phyloP scores from a whole-genome alignment of 1,140 invertebrate species.

The Anoplophora glabripennis region DNA sequence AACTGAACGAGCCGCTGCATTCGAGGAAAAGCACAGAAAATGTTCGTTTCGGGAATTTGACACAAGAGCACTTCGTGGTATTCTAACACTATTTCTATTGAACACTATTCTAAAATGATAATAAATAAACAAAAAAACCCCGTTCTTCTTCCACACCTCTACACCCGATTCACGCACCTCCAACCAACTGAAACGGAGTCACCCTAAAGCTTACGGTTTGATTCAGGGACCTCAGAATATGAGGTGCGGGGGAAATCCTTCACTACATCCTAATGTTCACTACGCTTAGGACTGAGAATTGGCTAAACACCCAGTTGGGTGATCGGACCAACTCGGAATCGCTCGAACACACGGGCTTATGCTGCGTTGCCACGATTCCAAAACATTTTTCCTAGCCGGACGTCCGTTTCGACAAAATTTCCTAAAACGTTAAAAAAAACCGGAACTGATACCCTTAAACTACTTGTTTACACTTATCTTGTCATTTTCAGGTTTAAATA shows the following conservation, averaged over 20 bases:
- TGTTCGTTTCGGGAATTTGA: too few species aligned
- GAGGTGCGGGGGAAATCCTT: slow-evolving; percentile 19
- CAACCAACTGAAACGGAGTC: slow-evolving; percentile 36
- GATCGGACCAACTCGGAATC: slow-evolving; percentile 15
- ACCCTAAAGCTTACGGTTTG: slow-evolving; percentile 31
- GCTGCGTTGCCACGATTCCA: too few species aligned
- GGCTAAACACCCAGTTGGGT: slow-evolving; percentile 12
- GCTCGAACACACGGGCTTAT: not conserved
- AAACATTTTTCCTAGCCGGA: too few species aligned
- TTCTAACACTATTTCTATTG: slow-evolving; percentile 27
- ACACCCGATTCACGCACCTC: slow-evolving; percentile 31
- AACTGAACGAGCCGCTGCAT: too few species aligned
- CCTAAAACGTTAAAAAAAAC: too few species aligned
- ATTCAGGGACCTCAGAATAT: slow-evolving; percentile 30
- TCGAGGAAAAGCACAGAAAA: too few species aligned
- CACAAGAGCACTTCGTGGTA: slow-evolving; percentile 28
- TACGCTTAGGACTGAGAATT: slow-evolving; percentile 6
- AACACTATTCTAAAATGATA: slow-evolving; percentile 28
- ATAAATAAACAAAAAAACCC: slow-evolving; percentile 38
- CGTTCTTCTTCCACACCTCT: slow-evolving; percentile 18
- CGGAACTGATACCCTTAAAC: too few species aligned
- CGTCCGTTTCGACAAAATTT: too few species aligned
- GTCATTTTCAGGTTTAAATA: too few species aligned
- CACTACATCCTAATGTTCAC: slow-evolving; percentile 2
- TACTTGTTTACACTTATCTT: too few species aligned